These are phyloP conservation scores for Drosophila aff. DNA, from an alignment of 1,140 invertebrate genomes.

Conservation along the genomic window DNA sequence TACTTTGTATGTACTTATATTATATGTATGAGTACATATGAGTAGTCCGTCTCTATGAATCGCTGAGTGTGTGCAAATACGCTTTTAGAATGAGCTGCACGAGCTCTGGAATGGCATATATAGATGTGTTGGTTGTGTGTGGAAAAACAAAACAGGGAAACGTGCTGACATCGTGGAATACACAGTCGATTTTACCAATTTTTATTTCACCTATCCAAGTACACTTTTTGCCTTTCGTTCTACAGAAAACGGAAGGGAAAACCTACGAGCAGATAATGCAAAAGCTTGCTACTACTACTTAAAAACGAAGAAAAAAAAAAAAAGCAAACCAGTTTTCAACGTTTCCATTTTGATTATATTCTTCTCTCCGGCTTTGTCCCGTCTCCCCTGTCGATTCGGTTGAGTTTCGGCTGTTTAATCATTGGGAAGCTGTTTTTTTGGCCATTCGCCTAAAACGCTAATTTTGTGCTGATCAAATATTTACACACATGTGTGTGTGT, in stretches of 20 bases:
- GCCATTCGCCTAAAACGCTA: conserved; percentile 28
- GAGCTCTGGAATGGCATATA: conserved; percentile 35
- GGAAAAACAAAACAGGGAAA: conserved; percentile 23
- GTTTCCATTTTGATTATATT: conserved; percentile 6
- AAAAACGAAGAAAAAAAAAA: conserved; percentile 1
- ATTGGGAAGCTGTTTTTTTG: conserved; percentile 31
- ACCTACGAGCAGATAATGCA: background rate
- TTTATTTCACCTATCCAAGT: conserved; percentile 2
- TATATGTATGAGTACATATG: background rate
- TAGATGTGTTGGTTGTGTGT: background rate
- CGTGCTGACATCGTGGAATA: conserved; percentile 40
- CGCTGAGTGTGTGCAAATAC: conserved; percentile 36
- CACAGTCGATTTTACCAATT: conserved; percentile 22
- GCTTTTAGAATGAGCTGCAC: conserved; percentile 33
- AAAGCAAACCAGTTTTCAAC: conserved; percentile 19
- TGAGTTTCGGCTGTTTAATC: conserved; percentile 9
- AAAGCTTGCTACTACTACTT: conserved; percentile 14
- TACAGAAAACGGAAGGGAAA: conserved; percentile 3
- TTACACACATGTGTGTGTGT: conserved; percentile 44
- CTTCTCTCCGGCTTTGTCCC: conserved; percentile 13
- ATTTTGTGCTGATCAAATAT: conserved; percentile 57
- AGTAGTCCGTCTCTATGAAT: conserved; percentile 22
- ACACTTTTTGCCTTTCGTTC: conserved; percentile 21
- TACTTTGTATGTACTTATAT: background rate
- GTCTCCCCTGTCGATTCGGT: conserved; percentile 9